Evolutionary conservation across 2,888 invertebrate genomes (phyloP).

Genomic region (Hydrotaea cyrtoneurina): DNA sequence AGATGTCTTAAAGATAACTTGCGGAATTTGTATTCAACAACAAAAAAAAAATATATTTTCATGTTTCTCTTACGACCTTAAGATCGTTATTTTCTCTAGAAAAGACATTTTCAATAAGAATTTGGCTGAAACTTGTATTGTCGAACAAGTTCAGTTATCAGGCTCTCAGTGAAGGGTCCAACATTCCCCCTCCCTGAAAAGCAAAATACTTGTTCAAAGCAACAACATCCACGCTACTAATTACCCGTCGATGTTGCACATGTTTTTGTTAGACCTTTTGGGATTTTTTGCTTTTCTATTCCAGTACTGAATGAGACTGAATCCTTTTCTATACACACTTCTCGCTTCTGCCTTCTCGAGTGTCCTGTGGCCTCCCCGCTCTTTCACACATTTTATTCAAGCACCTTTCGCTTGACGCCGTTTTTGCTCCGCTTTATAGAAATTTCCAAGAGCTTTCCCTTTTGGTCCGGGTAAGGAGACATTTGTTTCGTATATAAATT

Average conservation of each 20-base stretch:
- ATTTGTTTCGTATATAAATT: slow-evolving; percentile 50
- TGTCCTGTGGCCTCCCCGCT: neutral
- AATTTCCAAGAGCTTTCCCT: neutral
- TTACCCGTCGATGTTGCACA: slow-evolving; percentile 2
- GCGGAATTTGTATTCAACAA: no score
- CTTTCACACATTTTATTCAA: neutral
- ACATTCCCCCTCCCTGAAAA: no score
- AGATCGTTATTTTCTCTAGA: no score
- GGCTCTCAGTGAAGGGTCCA: no score
- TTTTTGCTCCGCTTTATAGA: neutral
- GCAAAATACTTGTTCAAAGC: neutral
- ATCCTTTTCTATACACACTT: neutral
- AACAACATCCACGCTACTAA: slow-evolving; percentile 6
- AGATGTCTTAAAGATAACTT: no score
- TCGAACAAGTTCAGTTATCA: no score
- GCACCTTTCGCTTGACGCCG: slow-evolving; percentile 31
- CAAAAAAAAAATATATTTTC: no score
- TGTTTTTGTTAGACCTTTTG: neutral
- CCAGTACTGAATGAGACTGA: neutral
- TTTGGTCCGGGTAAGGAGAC: slow-evolving; percentile 50
- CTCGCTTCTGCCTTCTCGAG: no score
- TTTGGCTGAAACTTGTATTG: no score
- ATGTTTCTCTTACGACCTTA: no score
- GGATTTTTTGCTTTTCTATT: neutral
- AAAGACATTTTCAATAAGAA: no score